These are phyloP conservation scores for Agrypnia vestita DNA, from an alignment of 1,140 invertebrate genomes.

Conservation along the genomic window DNA sequence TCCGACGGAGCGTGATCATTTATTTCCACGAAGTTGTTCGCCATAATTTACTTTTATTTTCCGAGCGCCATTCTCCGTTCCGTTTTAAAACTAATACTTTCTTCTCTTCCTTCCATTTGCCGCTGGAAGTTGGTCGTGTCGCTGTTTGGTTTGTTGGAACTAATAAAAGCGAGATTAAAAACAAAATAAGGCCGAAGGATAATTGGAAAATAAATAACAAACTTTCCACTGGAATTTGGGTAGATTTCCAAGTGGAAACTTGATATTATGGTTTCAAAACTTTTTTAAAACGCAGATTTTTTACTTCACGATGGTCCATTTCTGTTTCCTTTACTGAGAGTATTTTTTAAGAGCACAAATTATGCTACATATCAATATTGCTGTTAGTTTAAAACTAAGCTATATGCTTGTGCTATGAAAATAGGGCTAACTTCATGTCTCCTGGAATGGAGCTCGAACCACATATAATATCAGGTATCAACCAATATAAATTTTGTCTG, in stretches of 20 bases:
- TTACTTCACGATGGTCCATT: too few species aligned
- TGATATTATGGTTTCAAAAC: too few species aligned
- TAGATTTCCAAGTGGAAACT: not conserved
- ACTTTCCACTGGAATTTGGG: not conserved
- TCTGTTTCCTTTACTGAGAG: too few species aligned
- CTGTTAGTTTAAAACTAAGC: too few species aligned
- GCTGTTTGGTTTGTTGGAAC: slow-evolving; percentile 9
- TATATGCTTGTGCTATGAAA: too few species aligned
- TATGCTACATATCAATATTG: too few species aligned
- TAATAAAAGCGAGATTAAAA: slow-evolving; percentile 34
- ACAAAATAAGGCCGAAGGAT: slow-evolving; percentile 2
- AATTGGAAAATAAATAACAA: slow-evolving; percentile 13
- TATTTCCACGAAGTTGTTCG: slow-evolving; percentile 56
- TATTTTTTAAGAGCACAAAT: too few species aligned
- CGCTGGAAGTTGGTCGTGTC: slow-evolving; percentile 17
- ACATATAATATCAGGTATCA: too few species aligned
- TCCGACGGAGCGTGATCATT: slow-evolving; percentile 51
- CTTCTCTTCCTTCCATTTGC: slow-evolving; percentile 32
- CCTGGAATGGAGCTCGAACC: too few species aligned
- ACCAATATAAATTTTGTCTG: too few species aligned
- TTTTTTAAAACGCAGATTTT: too few species aligned
- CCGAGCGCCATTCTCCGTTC: slow-evolving; percentile 50
- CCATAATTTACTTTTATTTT: slow-evolving; percentile 62
- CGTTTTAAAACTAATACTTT: slow-evolving; percentile 60
- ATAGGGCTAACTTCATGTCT: too few species aligned